A percentile compares a stretch with the other conserved stretches of the same genome.
Conservation (phyloP, 1,140 invertebrate species). For the Phymastichus coffea region DNA sequence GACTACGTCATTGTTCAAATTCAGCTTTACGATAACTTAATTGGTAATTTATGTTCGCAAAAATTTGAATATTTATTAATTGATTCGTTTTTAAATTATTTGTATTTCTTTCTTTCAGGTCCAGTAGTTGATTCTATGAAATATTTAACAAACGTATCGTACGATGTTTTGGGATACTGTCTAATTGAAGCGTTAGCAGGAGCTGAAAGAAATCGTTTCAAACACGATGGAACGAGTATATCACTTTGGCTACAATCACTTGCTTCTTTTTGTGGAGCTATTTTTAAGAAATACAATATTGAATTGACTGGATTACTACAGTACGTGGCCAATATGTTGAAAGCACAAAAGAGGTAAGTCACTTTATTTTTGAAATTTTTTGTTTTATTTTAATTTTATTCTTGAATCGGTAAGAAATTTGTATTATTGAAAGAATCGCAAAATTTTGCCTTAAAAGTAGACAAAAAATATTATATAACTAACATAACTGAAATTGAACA, state of each 20-base stretch:
- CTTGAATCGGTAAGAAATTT: too few relatives aligned
- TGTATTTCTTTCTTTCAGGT: conserved; percentile 40
- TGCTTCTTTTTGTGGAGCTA: conserved; percentile 90
- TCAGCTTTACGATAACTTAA: conserved; percentile 97
- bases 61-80: too few relatives aligned
- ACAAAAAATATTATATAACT: too few relatives aligned
- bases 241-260: conserved; percentile 93
- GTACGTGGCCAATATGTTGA: conserved; percentile 96
- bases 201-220: conserved; percentile 73
- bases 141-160: conserved; percentile 92
- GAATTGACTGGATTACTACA: conserved; percentile 94
- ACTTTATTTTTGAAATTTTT: neutral
- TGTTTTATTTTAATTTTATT: too few relatives aligned
- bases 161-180: conserved; percentile 95
- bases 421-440: too few relatives aligned
- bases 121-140: conserved; percentile 98
- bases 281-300: conserved; percentile 97
- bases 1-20: conserved; percentile 94
- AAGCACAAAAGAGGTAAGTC: conserved; percentile 87
- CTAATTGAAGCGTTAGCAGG: conserved; percentile 87
- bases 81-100: conserved; percentile 39
- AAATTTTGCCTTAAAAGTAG: too few relatives aligned
- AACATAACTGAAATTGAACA: too few relatives aligned
- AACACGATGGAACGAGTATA: conserved; percentile 91
- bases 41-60: conserved; percentile 58